Evolutionary conservation across 2,113 vertebrate genomes (phyloP).

Genomic region (Leucopsar rothschildi): DNA sequence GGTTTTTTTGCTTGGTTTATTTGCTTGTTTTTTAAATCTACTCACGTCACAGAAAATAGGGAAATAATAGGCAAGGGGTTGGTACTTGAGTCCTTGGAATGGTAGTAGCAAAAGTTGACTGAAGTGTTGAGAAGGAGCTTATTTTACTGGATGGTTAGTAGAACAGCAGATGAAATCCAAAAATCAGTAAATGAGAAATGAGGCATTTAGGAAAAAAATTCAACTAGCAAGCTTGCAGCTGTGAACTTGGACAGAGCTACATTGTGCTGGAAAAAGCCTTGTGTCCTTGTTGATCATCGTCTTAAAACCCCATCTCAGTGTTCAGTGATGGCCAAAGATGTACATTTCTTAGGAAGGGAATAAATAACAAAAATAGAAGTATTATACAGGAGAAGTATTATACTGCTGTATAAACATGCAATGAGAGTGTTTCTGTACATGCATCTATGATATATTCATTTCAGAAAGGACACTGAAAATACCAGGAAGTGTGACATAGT

Average conservation of each 20-base stretch:
- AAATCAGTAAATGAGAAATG: background rate
- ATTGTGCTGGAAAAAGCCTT: background rate
- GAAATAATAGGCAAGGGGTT: background rate
- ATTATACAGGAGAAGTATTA: background rate
- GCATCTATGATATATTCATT: background rate
- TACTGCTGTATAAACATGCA: background rate
- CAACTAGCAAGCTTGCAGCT: background rate
- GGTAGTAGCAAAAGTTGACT: background rate
- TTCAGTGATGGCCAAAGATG: background rate
- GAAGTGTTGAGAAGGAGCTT: background rate
- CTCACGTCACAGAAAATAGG: background rate
- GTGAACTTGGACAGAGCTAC: background rate
- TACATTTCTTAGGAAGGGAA: background rate
- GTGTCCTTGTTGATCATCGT: background rate
- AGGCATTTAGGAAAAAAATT: background rate
- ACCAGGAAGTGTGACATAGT: background rate
- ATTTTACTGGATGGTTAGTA: background rate
- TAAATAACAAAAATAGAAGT: background rate
- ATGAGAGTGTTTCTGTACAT: background rate
- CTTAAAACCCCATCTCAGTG: background rate
- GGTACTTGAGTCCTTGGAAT: background rate
- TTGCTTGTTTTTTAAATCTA: background rate
- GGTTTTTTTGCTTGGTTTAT: background rate
- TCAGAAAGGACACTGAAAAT: background rate
- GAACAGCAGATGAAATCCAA: background rate